These are phyloP conservation scores for Tokudaia tokunoshimensis DNA, from an alignment of 2,797 vertebrate species.

Conservation along the genomic window DNA sequence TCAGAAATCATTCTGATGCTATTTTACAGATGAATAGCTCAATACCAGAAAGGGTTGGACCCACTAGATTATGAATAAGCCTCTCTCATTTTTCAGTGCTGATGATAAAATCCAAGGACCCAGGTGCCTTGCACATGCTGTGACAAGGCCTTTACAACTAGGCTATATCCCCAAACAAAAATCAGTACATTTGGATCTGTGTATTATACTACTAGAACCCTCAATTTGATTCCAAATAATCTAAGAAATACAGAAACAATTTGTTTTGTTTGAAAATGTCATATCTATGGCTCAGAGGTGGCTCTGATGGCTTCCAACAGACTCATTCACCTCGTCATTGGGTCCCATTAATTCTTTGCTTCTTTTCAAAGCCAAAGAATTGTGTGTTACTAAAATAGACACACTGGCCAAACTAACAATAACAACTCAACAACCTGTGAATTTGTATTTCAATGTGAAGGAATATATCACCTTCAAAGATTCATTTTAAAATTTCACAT, in stretches of 20 bases:
- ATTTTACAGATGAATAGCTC: slow-evolving; percentile 23
- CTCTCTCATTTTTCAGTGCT: not conserved
- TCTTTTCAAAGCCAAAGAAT: not conserved
- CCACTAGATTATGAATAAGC: not conserved
- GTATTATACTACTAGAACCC: slow-evolving; percentile 24
- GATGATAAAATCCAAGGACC: not conserved
- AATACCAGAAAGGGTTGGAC: not conserved
- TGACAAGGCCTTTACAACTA: not conserved
- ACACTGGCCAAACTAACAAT: slow-evolving; percentile 41
- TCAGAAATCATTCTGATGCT: slow-evolving; percentile 41
- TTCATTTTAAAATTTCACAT: slow-evolving; percentile 67
- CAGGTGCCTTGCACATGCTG: not conserved
- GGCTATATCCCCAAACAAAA: not conserved
- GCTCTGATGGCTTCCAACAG: not conserved
- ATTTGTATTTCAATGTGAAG: slow-evolving; percentile 51
- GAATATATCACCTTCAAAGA: slow-evolving; percentile 35
- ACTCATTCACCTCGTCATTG: not conserved
- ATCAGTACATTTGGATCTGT: slow-evolving; percentile 23
- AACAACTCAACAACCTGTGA: slow-evolving; percentile 4
- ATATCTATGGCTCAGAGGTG: not conserved
- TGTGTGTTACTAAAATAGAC: slow-evolving; percentile 55
- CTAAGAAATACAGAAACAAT: not conserved
- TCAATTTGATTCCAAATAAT: not conserved
- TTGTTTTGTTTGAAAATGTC: slow-evolving; percentile 34
- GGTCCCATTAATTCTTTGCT: not conserved